Conservation (phyloP, 2,113 vertebrate genomes). For the Dinomys branickii region DNA sequence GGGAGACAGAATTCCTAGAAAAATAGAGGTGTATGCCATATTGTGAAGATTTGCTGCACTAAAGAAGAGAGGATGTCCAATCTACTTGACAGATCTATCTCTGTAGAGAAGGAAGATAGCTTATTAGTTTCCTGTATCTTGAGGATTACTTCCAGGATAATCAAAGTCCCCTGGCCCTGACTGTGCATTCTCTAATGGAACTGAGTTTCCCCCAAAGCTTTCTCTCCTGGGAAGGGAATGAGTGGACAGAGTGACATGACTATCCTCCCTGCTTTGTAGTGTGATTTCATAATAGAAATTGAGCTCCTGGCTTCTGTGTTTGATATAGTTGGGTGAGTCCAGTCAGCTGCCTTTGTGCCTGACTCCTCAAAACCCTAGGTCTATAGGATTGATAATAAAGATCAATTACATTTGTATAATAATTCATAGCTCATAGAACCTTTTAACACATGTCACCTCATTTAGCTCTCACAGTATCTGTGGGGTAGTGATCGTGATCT, state of each 20-base stretch:
- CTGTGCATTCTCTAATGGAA: conserved; percentile 23
- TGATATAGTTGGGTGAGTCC: not conserved
- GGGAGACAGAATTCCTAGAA: not conserved
- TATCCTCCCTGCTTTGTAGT: not conserved
- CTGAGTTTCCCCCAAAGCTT: conserved; percentile 20
- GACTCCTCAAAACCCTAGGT: not conserved
- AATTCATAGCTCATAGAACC: not conserved
- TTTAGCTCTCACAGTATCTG: not conserved
- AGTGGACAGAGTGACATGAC: not conserved
- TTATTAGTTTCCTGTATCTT: not conserved
- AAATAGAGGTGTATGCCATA: not conserved
- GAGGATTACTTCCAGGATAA: not conserved
- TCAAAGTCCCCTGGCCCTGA: not conserved
- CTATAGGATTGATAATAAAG: not conserved
- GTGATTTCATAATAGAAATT: conserved; percentile 28
- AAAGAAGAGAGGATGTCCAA: not conserved
- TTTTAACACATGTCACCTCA: not conserved
- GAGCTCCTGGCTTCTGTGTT: not conserved
- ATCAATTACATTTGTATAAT: not conserved
- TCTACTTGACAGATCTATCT: not conserved
- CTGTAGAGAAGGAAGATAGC: not conserved
- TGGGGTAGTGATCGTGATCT: not conserved
- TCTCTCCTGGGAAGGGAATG: conserved; percentile 40
- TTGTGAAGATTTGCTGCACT: not conserved
- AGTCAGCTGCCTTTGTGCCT: not conserved